Base-by-base conservation (phyloP, 2,888 invertebrate species). In the Zele albiditarsus region DNA sequence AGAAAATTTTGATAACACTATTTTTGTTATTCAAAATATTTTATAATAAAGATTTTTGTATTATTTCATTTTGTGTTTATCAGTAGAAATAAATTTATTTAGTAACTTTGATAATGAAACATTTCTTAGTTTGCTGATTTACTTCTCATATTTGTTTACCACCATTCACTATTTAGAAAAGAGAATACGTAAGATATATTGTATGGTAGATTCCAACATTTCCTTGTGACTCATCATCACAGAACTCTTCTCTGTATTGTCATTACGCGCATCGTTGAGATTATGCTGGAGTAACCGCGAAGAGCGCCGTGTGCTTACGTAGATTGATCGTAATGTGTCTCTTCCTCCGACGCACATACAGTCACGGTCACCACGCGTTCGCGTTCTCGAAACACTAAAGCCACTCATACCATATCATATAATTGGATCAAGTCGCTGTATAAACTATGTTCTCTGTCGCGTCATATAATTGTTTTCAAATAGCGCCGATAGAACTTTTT, bases 311-410 rank as follows among this genome's bases (percentile, higher is more conserved):
- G 79, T 76, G 80, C 81, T 83, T 80, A 81, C 83, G 82, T 84
- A 88, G 88, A 88, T 88, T 88, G 86, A 85, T 79, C 84, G 82
- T 88, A 88, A 88, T 88, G 82, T 83, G 88, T 74, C 85, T 88
- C 88, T 88, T 88, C 88, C 88, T 88, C 87, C 86, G 85, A 83
- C 84, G 84, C 82, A 84, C 82, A 85, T 85, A 85, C 84, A 88
- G 87, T 87, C 88, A 88, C 84, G 86, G 87, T 86, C 87, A 87
- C 83, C 81, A 80, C 80, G 77, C 77, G 77, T 78, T 74, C 75
- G 73, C 71, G 65, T 75, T 76, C 71, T 72, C 71, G 38, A 78
- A 62, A 73, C 77, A 70, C 76, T 74, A 27, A n/a, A 71, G 62
- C 23, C 16, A 60, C 14, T 60, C 49, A 62, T 46, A 60, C 14